Conservation (phyloP, 2,797 vertebrate species). For the Chloroceryle amazona region DNA sequence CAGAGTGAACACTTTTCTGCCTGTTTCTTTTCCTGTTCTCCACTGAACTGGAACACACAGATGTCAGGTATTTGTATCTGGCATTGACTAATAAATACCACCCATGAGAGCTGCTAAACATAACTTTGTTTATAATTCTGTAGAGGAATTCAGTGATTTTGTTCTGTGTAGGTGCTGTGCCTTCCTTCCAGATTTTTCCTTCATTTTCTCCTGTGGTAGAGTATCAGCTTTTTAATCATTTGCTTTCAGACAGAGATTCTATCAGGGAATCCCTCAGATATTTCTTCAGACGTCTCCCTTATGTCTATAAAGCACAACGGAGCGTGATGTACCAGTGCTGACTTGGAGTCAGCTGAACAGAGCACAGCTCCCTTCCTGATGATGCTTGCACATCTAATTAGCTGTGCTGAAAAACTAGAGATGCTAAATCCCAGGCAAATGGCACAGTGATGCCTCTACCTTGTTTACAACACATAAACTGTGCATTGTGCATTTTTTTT, state of each 20-base stretch:
- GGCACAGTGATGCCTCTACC: neutral
- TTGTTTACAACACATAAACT: neutral
- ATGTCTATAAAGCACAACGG: neutral
- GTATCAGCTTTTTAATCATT: neutral
- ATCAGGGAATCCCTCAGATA: neutral
- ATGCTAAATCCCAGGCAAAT: neutral
- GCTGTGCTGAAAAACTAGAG: neutral
- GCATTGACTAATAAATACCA: neutral
- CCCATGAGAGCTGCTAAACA: neutral
- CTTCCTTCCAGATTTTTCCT: neutral
- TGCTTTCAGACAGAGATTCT: neutral
- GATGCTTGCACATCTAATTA: neutral
- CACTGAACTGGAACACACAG: neutral
- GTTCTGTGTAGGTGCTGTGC: neutral
- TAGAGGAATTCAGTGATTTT: neutral
- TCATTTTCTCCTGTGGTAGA: neutral
- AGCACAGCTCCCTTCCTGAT: neutral
- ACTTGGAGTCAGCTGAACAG: neutral
- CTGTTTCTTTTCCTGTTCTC: neutral
- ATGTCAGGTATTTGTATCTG: neutral
- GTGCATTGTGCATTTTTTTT: neutral
- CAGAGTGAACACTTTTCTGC: neutral
- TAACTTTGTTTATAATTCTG: neutral
- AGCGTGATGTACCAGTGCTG: neutral
- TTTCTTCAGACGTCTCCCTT: neutral